Evolutionary conservation across 2,113 vertebrate species (phyloP).

Genomic region (Eonycteris spelaea): DNA sequence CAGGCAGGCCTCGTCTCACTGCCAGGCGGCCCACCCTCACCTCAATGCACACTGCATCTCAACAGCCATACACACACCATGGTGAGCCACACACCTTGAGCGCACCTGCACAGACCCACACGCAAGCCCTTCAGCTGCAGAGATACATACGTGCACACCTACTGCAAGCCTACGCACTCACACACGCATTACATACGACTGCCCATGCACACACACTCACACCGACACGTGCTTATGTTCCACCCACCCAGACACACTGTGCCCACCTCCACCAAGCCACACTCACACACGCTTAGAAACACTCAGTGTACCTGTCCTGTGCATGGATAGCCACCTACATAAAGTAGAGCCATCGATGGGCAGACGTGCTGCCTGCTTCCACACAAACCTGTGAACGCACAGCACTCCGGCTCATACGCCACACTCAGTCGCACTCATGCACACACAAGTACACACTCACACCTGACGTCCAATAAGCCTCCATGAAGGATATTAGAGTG

Average conservation of each 20-base stretch:
- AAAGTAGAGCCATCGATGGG: neutral
- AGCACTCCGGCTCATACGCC: too few species aligned
- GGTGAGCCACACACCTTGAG: too few species aligned
- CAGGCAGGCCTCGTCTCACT: neutral
- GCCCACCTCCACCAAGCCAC: neutral
- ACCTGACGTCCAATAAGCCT: neutral
- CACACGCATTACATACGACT: too few species aligned
- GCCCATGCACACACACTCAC: neutral
- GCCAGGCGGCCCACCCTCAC: neutral
- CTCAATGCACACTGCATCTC: rapidly evolving
- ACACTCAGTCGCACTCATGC: neutral
- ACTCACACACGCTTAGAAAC: neutral
- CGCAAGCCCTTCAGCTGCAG: neutral
- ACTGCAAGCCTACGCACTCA: too few species aligned
- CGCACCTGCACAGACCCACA: neutral
- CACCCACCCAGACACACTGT: neutral
- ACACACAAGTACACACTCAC: neutral
- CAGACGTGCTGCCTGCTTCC: neutral
- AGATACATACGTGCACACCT: neutral
- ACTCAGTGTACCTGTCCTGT: neutral
- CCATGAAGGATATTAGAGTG: neutral
- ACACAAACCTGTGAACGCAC: neutral
- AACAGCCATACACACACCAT: too few species aligned
- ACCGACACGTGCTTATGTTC: too few species aligned
- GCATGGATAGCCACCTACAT: neutral